A percentile compares a stretch with the other conserved stretches of the same genome.
phyloP scores from a whole-genome alignment of 2,113 vertebrate species.

The Amazona vittata region DNA sequence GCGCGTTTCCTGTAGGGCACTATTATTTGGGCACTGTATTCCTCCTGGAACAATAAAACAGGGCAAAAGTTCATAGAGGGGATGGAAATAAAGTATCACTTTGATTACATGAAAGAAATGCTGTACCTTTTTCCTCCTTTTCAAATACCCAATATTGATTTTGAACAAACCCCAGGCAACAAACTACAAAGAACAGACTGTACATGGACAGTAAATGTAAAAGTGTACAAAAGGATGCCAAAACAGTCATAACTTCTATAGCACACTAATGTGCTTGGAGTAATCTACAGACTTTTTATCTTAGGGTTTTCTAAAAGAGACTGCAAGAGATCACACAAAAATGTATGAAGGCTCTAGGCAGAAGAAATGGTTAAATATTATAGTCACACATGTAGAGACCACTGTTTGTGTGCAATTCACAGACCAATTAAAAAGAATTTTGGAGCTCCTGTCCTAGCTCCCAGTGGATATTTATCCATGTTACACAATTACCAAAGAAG shows the following conservation, averaged over 20 bases:
- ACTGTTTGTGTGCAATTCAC: neutral
- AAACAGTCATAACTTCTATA: neutral
- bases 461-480: neutral
- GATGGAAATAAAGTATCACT: neutral
- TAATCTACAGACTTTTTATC: neutral
- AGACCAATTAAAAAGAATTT: neutral
- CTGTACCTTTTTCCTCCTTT: neutral
- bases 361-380: neutral
- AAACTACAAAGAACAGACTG: neutral
- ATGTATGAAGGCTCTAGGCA: neutral
- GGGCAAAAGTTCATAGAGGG: neutral
- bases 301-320: neutral
- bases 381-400: neutral
- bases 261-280: neutral
- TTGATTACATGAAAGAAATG: neutral
- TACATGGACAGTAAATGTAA: neutral
- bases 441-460: neutral
- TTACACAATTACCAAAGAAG: neutral
- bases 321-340: neutral
- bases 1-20: constrained; percentile 86
- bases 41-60: constrained; percentile 80
- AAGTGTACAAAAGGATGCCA: neutral
- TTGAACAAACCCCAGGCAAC: neutral
- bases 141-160: neutral
- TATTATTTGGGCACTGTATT: constrained; percentile 88